A percentile compares a stretch with the other conserved stretches of the same genome.
Evolutionary conservation across 1,140 invertebrate species (phyloP).

Genomic region (Euborellia annulipes): DNA sequence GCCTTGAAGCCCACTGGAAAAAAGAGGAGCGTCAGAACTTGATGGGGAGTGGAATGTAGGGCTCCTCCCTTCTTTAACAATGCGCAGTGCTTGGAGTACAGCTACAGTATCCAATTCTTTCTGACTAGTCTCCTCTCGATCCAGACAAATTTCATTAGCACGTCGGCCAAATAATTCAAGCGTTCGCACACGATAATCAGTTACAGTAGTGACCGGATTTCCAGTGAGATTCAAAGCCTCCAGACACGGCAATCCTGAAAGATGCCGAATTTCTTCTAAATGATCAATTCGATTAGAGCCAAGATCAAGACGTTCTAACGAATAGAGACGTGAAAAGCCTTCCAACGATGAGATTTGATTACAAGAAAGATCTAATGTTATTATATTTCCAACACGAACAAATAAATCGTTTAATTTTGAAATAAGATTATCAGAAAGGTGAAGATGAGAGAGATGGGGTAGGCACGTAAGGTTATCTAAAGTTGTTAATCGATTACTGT

Average conservation of each 20-base stretch:
- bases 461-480: constrained; percentile 65
- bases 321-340: constrained; percentile 70
- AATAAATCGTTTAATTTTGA: constrained; percentile 56
- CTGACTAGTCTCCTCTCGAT: constrained; percentile 71
- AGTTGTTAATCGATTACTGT: constrained; percentile 55
- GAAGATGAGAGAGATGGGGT: constrained; percentile 55
- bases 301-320: constrained; percentile 68
- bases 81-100: constrained; percentile 68
- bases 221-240: constrained; percentile 72
- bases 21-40: neutral
- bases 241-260: constrained; percentile 67
- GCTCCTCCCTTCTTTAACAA: constrained; percentile 41
- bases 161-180: constrained; percentile 65
- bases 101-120: constrained; percentile 83
- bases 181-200: constrained; percentile 83
- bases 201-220: constrained; percentile 70
- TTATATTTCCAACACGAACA: constrained; percentile 75
- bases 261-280: constrained; percentile 62
- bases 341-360: constrained; percentile 62
- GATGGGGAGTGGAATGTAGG: constrained; percentile 24
- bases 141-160: constrained; percentile 60
- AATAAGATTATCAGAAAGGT: constrained; percentile 62
- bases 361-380: constrained; percentile 68
- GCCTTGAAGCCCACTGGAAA: no score
- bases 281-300: constrained; percentile 69